phyloP scores from a whole-genome alignment of 2,888 invertebrate genomes.

The Tinea semifulvella region DNA sequence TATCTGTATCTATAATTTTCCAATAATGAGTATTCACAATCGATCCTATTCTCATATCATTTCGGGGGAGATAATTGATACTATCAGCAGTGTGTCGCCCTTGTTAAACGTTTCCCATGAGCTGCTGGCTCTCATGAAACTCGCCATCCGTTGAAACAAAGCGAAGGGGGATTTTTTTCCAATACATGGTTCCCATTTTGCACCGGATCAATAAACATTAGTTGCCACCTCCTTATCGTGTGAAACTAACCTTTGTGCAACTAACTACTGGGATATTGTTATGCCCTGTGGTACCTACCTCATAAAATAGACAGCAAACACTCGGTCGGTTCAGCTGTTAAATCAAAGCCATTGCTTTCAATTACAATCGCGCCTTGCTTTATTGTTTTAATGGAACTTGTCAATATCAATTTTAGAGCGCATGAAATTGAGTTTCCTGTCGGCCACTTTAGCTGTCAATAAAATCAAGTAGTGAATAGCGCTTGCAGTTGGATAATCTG shows the following conservation, averaged over 20 bases:
- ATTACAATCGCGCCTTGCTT: slow-evolving; percentile 35
- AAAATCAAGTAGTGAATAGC: background rate
- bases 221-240: slow-evolving; percentile 37
- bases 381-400: slow-evolving; percentile 61
- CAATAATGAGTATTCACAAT: slow-evolving; percentile 26
- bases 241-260: slow-evolving; percentile 38
- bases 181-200: slow-evolving; percentile 31
- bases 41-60: slow-evolving; percentile 23
- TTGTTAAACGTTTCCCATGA: slow-evolving; percentile 56
- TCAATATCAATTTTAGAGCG: slow-evolving; percentile 63
- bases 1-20: slow-evolving; percentile 31
- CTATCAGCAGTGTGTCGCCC: slow-evolving; percentile 47
- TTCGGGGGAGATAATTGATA: slow-evolving; percentile 47
- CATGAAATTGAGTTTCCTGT: too few relatives aligned
- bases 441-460: slow-evolving; percentile 5
- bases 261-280: too few relatives aligned
- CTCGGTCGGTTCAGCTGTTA: background rate
- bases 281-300: too few relatives aligned
- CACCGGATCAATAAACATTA: slow-evolving; percentile 49
- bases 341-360: slow-evolving; percentile 40
- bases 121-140: slow-evolving; percentile 29
- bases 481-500: background rate
- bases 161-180: slow-evolving; percentile 33
- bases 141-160: slow-evolving; percentile 32
- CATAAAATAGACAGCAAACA: too few relatives aligned